phyloP scores from a whole-genome alignment of 1,140 invertebrate species.

The Zaprionus davidi region DNA sequence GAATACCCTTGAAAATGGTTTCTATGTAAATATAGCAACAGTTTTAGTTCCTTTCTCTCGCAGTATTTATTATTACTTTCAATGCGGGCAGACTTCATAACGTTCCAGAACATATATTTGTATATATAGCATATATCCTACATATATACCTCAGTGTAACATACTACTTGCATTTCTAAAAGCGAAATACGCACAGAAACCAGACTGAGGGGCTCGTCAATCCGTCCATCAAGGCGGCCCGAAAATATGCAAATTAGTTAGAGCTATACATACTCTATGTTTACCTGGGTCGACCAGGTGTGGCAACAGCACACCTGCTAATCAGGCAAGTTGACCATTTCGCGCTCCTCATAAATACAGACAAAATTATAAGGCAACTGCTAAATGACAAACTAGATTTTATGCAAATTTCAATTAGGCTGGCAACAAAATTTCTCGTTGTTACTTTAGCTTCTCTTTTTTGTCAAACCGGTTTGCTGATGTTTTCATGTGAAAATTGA shows the following conservation, averaged over 20 bases:
- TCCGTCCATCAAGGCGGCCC: background rate
- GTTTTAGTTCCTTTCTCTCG: background rate
- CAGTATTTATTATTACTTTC: background rate
- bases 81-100: background rate
- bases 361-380: conserved; percentile 52
- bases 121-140: background rate
- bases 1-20: background rate
- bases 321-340: conserved; percentile 46
- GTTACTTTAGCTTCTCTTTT: conserved; percentile 8
- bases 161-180: background rate
- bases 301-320: conserved; percentile 36
- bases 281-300: conserved; percentile 11
- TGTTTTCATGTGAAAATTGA: conserved; percentile 53
- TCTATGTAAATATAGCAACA: background rate
- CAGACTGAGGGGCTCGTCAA: conserved; percentile 17
- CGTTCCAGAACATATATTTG: background rate
- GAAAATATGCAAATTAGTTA: conserved; percentile 1
- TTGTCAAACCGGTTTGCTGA: conserved; percentile 46
- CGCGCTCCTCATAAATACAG: conserved; percentile 23
- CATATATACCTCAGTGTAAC: background rate
- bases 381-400: conserved; percentile 73
- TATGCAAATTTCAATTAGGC: conserved; percentile 47
- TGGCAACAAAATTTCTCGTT: conserved; percentile 28
- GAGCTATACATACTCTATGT: background rate
- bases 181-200: background rate